Base-by-base conservation (phyloP, 2,888 invertebrate genomes). In the Exocentrus adspersus region DNA sequence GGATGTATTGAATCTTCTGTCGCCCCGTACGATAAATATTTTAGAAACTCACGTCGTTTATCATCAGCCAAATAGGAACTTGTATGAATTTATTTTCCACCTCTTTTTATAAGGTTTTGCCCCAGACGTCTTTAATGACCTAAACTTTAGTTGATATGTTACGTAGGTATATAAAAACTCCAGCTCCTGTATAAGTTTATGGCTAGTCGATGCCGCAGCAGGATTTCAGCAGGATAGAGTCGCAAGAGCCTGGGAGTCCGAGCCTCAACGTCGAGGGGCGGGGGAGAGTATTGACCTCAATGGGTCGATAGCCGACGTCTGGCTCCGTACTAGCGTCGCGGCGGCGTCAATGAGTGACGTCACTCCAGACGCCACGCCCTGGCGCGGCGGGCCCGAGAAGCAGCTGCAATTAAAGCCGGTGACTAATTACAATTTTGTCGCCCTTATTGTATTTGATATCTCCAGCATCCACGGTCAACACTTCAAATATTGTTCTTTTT, bases 271-370 rank as follows among this genome's bases (percentile, higher is more conserved):
- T 12, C 21, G 64, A 56, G 53, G 61, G 63, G 51, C 41, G 56
- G 68, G 71, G 65, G 67, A 50, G 65, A 64, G 37, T 68, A 75
- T 78, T 79, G 80, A 80, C 79, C 80, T 77, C 76, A 71, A 46
- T 72, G 72, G 77, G 73, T 73, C 75, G 75, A 75, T 75, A 75
- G 61, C 61, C 74, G 76, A 71, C 79, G 80, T 78, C 79, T 78
- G 79, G 79, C 79, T 79, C 76, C 78, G 78, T 74, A 72, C 74
- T 75, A 72, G 75, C 74, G 74, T 72, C 73, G 69, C 73, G 70
- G 74, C 72, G 62, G 56, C 65, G 56, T 85, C 85, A 85, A 85
- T 85, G 85, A 83, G 81, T 85, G 85, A 85, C 85, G 85, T 85
- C 85, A 85, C 81, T 75, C 73, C 79, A 81, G 81, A 82, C 76